A percentile compares a stretch with the other conserved stretches of the same genome.
phyloP scores from a whole-genome alignment of 2,888 invertebrate species.

The Eupithecia insigniata region DNA sequence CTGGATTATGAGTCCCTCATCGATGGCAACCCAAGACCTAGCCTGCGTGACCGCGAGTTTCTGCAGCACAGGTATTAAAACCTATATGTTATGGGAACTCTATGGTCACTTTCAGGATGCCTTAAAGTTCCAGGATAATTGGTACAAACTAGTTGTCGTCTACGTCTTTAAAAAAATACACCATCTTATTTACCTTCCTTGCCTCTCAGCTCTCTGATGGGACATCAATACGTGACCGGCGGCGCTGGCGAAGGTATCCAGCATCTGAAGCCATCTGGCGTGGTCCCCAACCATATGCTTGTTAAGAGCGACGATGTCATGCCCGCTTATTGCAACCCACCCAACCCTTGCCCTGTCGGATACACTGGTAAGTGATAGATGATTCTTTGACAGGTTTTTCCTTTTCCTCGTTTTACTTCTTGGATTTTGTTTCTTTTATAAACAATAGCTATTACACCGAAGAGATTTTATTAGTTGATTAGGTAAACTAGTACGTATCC shows the following conservation, averaged over 20 bases:
- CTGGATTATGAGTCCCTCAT: conserved; percentile 90
- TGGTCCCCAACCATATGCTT: conserved; percentile 86
- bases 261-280: conserved; percentile 83
- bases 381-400: background rate
- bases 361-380: conserved; percentile 90
- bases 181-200: background rate
- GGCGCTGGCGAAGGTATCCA: conserved; percentile 92
- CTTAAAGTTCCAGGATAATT: background rate
- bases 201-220: conserved; percentile 85
- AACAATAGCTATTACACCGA: background rate
- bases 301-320: conserved; percentile 96
- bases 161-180: too few species aligned
- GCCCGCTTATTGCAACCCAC: conserved; percentile 99
- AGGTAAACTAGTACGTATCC: background rate
- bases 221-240: conserved; percentile 89
- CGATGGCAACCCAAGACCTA: conserved; percentile 89
- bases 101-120: background rate
- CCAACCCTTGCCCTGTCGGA: conserved; percentile 98
- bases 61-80: conserved; percentile 88
- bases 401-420: background rate
- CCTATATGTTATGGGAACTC: background rate
- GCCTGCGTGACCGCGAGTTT: conserved; percentile 94
- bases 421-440: background rate
- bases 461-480: background rate
- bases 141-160: too few species aligned